A percentile compares a stretch with the other conserved stretches of the same genome.
Conservation (phyloP, 2,113 vertebrate species). For the Centropus bengalensis region DNA sequence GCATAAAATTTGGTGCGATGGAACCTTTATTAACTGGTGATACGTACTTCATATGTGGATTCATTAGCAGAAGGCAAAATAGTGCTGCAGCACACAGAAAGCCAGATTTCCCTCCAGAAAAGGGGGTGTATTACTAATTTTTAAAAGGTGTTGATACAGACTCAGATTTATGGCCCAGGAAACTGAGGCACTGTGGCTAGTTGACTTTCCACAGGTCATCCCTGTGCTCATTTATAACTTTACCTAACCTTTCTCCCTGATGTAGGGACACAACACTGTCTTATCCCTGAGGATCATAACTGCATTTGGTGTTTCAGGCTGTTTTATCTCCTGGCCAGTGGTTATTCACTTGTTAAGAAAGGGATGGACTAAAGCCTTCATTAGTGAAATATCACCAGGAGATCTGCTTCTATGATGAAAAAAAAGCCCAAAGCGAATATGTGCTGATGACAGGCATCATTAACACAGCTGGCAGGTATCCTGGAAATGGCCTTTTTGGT, state of each 20-base stretch:
- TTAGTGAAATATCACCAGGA: neutral
- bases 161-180: neutral
- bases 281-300: neutral
- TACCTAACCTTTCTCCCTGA: neutral
- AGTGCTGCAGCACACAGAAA: neutral
- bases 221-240: neutral
- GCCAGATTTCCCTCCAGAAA: neutral
- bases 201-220: neutral
- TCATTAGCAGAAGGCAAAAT: neutral
- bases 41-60: rapidly evolving
- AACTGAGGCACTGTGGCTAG: neutral
- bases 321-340: neutral
- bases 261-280: no score
- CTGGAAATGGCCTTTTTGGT: neutral
- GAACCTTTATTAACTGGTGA: neutral
- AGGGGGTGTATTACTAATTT: neutral
- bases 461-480: rapidly evolving
- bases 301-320: neutral
- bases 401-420: neutral
- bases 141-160: neutral
- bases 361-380: neutral
- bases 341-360: neutral
- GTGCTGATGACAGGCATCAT: rapidly evolving
- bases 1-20: neutral
- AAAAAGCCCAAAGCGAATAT: neutral